These are phyloP conservation scores for Malthinus seriepunctatus DNA, from an alignment of 2,888 invertebrate species.

Conservation along the genomic window DNA sequence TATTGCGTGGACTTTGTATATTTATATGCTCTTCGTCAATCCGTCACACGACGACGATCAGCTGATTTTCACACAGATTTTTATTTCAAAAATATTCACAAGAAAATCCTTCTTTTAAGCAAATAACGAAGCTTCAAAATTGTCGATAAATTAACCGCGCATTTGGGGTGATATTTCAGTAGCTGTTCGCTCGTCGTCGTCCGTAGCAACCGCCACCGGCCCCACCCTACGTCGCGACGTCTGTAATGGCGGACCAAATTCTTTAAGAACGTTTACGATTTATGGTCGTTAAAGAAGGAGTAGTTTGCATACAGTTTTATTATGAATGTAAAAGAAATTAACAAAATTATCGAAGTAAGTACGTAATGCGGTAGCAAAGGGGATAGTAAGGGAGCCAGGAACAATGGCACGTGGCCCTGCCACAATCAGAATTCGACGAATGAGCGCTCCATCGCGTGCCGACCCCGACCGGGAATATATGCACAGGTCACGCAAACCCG, in stretches of 20 bases:
- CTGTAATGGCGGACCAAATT: constrained; percentile 38
- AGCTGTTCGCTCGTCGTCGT: constrained; percentile 36
- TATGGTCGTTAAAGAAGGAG: constrained; percentile 10
- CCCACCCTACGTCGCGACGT: constrained; percentile 39
- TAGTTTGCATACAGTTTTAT: constrained; percentile 26
- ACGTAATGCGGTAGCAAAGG: constrained; percentile 25
- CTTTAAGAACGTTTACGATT: constrained; percentile 23
- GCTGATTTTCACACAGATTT: constrained; percentile 40
- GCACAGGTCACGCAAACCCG: constrained; percentile 49
- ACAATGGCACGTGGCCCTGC: constrained; percentile 49
- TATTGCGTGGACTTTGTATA: constrained; percentile 50
- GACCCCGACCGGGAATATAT: constrained; percentile 45
- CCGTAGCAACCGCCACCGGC: constrained; percentile 38
- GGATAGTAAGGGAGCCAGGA: constrained; percentile 33
- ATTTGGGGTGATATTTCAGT: constrained; percentile 29
- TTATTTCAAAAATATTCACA: neutral
- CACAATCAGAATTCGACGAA: constrained; percentile 51
- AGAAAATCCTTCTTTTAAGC: neutral
- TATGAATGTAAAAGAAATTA: constrained; percentile 25
- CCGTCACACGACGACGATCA: constrained; percentile 44
- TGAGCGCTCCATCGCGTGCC: constrained; percentile 49
- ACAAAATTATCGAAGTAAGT: constrained; percentile 26
- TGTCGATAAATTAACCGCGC: constrained; percentile 3
- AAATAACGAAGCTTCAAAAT: neutral
- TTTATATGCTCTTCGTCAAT: constrained; percentile 48